Base-by-base conservation (phyloP, 2,113 vertebrate species). In the Dipodomys ordii region DNA sequence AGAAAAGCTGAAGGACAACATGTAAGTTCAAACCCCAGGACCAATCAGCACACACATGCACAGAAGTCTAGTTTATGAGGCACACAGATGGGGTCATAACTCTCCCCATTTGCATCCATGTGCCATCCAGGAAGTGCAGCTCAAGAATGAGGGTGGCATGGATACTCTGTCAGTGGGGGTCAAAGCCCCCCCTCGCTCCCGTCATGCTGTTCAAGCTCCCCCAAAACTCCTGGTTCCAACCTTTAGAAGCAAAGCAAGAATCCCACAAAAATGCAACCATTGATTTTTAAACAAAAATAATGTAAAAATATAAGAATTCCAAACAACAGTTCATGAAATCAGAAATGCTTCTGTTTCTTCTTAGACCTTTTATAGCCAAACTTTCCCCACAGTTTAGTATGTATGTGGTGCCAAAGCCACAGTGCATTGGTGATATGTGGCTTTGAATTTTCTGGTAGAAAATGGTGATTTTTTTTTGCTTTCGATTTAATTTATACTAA, bases 221-320 rank as follows among this genome's bases (percentile, higher is more conserved):
- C 60, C 67, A 85, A 53, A 82, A 60, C 32, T 87, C 87, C 64
- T 1, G 0, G 46, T 87, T 73, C 79, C 16, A 0, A 65, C 88
- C n/a, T 79, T 88, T 35, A 79, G 80, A 88, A 92, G 86, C 93
- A 93, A 95, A 86, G 65, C 69, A 78, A 81, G 78, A 94, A 35
- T 49, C 53, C 53, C 53, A 65, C 64, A 83, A 65, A 92, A 85
- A 88, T 79, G 85, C 90, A 77, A 20, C 65, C 2, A 74, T 15
- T 85, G 85, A 74, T 53, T 95, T 93, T 71, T 30, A 71, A 53
- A 64, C n/a, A 64, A 79, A 22, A 80, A 68, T 72, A 71, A 76
- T 72, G 22, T 83, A 62, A 83, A 39, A 92, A 78, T 90, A 84
- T 73, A 81, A 83, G 86, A 85, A 92, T 82, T 68, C 65, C 79